Conservation (phyloP, 2,888 invertebrate genomes). For the Orchesellides sinensis region DNA sequence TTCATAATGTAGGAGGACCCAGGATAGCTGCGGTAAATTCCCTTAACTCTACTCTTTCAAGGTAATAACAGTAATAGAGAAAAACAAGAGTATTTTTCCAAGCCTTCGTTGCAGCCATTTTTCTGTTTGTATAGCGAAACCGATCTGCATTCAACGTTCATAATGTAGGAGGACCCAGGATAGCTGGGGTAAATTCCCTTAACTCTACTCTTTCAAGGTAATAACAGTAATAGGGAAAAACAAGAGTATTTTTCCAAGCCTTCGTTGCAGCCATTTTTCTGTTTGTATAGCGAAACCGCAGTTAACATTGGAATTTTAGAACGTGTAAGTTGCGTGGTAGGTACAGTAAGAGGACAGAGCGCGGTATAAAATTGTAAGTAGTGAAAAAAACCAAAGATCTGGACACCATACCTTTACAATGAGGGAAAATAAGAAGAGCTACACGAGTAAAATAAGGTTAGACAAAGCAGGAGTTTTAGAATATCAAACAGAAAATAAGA, state of each 20-base stretch:
- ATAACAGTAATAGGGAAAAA: conserved; percentile 38
- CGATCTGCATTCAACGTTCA: conserved; percentile 14
- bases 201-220: conserved; percentile 48
- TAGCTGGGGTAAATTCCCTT: conserved; percentile 41
- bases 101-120: neutral
- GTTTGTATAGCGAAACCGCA: conserved; percentile 12
- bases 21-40: conserved; percentile 29
- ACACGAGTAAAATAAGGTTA: neutral
- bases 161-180: neutral
- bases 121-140: conserved; percentile 18
- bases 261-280: neutral
- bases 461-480: conserved; percentile 7
- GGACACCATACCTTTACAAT: neutral
- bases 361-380: neutral
- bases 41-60: conserved; percentile 48
- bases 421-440: neutral
- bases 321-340: no score
- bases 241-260: conserved; percentile 37
- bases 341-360: neutral
- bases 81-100: conserved; percentile 44
- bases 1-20: neutral
- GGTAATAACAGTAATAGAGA: conserved; percentile 41
- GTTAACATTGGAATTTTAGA: neutral
- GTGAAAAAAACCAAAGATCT: neutral
- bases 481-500: neutral